Percentiles rank a stretch among this genome's conserved stretches.
These are phyloP conservation scores for Venturia canescens DNA, from an alignment of 1,140 invertebrate genomes.

Conservation along the genomic window DNA sequence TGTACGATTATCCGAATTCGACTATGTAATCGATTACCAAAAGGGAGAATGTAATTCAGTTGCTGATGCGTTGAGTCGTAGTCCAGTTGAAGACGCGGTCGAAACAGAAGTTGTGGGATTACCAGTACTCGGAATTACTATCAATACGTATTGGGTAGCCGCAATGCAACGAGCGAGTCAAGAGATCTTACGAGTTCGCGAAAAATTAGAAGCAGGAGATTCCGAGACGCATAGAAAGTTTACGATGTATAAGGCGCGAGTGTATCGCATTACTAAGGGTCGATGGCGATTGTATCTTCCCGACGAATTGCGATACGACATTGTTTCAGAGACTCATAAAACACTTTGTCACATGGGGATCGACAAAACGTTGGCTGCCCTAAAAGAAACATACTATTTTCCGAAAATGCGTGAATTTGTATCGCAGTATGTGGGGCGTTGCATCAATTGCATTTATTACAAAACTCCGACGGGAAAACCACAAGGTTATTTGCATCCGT, in stretches of 20 bases:
- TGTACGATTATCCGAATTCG: slow-evolving; percentile 58
- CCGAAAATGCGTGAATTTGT: slow-evolving; percentile 50
- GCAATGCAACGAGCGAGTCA: slow-evolving; percentile 57
- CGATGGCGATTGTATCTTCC: slow-evolving; percentile 44
- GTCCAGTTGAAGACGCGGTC: slow-evolving; percentile 35
- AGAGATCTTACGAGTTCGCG: slow-evolving; percentile 43
- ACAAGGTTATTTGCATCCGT: slow-evolving; percentile 52
- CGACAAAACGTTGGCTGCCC: slow-evolving; percentile 32
- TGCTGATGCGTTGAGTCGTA: slow-evolving; percentile 44
- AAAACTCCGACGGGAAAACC: slow-evolving; percentile 48
- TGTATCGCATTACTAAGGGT: slow-evolving; percentile 44
- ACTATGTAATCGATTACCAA: slow-evolving; percentile 59
- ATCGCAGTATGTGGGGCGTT: slow-evolving; percentile 46
- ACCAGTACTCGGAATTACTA: slow-evolving; percentile 19
- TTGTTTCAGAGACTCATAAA: slow-evolving; percentile 34
- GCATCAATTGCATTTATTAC: slow-evolving; percentile 54
- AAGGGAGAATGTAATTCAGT: slow-evolving; percentile 27
- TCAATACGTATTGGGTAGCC: slow-evolving; percentile 59
- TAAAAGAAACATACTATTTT: slow-evolving; percentile 53
- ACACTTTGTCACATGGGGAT: slow-evolving; percentile 32
- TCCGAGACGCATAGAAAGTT: slow-evolving; percentile 40
- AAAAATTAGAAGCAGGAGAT: slow-evolving; percentile 36
- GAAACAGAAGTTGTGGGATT: neutral
- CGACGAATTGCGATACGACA: slow-evolving; percentile 6
- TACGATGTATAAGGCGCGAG: slow-evolving; percentile 39